A percentile compares a stretch with the other conserved stretches of the same genome.
Conservation (phyloP, 2,113 vertebrate species). For the Siphamia tubifer region DNA sequence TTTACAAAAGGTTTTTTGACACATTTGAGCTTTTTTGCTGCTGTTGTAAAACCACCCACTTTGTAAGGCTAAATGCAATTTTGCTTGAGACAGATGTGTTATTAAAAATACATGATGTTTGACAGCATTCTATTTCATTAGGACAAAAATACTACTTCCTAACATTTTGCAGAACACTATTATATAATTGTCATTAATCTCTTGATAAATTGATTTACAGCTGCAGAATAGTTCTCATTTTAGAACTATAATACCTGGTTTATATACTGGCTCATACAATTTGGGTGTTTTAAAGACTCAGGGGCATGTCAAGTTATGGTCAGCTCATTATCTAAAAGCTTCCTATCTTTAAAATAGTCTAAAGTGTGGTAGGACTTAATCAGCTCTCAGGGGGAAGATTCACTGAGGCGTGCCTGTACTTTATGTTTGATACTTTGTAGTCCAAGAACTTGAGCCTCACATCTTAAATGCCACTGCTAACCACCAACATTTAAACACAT, state of each 20-base stretch:
- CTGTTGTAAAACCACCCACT: slow-evolving; percentile 13
- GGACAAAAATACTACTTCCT: not conserved
- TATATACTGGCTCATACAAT: not conserved
- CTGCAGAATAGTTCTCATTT: not conserved
- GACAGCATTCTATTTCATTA: slow-evolving; percentile 10
- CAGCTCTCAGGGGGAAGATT: not conserved
- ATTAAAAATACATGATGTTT: slow-evolving; percentile 32
- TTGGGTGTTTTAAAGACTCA: not conserved
- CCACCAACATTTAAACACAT: not conserved
- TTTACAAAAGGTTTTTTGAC: slow-evolving; percentile 11
- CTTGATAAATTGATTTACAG: not conserved
- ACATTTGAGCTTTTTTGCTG: slow-evolving; percentile 20
- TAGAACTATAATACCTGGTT: not conserved
- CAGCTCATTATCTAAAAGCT: no score
- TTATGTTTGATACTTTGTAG: no score
- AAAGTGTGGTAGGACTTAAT: not conserved
- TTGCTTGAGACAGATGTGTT: slow-evolving; percentile 7
- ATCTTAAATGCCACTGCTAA: not conserved
- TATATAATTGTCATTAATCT: not conserved
- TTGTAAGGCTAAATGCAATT: slow-evolving; percentile 4
- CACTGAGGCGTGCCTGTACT: no score
- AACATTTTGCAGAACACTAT: not conserved
- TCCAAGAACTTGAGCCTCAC: not conserved
- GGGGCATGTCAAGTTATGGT: no score
- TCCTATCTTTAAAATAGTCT: not conserved